phyloP scores from a whole-genome alignment of 1,140 invertebrate species.

The Chionoecetes opilio region DNA sequence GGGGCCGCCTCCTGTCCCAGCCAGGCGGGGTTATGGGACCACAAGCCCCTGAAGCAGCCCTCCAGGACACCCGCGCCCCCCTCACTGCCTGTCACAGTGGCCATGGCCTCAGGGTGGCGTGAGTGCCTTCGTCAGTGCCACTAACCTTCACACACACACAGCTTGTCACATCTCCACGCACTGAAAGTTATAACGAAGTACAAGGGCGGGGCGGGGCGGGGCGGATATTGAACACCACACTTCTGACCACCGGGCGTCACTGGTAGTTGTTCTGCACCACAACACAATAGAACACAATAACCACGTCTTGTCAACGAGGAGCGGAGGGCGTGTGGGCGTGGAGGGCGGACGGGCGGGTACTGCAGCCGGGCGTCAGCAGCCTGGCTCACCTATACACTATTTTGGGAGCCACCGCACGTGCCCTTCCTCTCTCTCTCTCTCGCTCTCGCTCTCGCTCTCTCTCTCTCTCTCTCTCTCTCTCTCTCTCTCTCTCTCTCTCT shows the following conservation, averaged over 20 bases:
- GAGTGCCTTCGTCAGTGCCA: background rate
- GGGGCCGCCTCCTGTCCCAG: background rate
- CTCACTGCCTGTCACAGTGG: background rate
- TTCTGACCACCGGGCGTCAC: background rate
- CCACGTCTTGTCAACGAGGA: background rate
- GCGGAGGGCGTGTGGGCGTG: background rate
- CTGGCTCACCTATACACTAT: conserved; percentile 2
- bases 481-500: too few relatives aligned
- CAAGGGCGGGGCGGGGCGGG: background rate
- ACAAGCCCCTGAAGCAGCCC: background rate
- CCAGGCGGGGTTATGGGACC: conserved; percentile 63
- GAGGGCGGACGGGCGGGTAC: background rate
- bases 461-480: too few relatives aligned
- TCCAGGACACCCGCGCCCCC: conserved; percentile 48
- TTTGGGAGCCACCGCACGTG: conserved; percentile 4
- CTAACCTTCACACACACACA: too few relatives aligned
- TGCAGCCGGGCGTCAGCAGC: background rate
- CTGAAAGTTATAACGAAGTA: too few relatives aligned
- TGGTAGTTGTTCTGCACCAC: background rate
- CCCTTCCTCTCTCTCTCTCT: background rate
- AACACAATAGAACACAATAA: background rate
- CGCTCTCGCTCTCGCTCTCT: too few relatives aligned
- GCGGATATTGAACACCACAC: background rate
- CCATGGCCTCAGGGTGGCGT: background rate
- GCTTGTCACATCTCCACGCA: background rate